These are phyloP conservation scores for Meloidogyne chitwoodi DNA, from an alignment of 1,140 invertebrate genomes.

Conservation along the genomic window DNA sequence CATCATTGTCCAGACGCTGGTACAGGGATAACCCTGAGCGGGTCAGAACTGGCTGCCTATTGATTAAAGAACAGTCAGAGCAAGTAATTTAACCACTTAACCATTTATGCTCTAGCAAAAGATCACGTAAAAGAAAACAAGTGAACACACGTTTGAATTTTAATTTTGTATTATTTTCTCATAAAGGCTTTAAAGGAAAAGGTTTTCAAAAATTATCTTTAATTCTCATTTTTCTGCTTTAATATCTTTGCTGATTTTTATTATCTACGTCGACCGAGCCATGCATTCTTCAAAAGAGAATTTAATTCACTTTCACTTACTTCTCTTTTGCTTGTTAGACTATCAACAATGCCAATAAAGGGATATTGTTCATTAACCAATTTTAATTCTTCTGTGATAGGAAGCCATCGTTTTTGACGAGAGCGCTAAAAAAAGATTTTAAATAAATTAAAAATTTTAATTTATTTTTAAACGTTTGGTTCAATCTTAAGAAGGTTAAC, in stretches of 20 bases:
- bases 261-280: not conserved
- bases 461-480: not conserved
- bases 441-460: not conserved
- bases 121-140: too few species aligned
- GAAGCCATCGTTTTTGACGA: constrained; percentile 10
- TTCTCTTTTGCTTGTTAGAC: not conserved
- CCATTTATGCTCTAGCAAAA: not conserved
- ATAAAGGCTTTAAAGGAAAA: not conserved
- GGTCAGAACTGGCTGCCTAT: too few species aligned
- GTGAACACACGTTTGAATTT: too few species aligned
- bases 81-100: not conserved
- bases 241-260: not conserved
- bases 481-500: not conserved
- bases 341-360: not conserved
- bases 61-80: not conserved
- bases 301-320: constrained; percentile 23
- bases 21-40: too few species aligned
- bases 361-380: not conserved
- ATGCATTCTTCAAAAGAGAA: constrained; percentile 17
- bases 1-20: not conserved
- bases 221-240: not conserved
- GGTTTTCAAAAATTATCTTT: not conserved
- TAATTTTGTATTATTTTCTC: not conserved
- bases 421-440: not conserved
- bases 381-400: not conserved